Evolutionary conservation across 2,888 invertebrate genomes (phyloP), one percentile per base, ranked within the genome.

Genomic region (Agonopterix arenella): DNA sequence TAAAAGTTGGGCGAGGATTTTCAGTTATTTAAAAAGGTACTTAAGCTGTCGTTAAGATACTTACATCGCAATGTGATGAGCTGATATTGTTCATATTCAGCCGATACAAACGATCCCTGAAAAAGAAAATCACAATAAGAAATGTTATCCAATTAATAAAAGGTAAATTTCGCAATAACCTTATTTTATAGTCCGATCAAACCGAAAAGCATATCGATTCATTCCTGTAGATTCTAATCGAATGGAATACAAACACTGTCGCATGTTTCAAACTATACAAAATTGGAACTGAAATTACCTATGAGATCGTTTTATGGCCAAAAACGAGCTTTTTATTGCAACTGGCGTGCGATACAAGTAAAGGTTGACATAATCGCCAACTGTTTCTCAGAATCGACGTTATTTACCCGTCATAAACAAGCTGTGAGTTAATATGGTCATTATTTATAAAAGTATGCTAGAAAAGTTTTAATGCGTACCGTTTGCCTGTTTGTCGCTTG

Each of bases 71-170:
- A 77, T 93, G 93, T 58, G 95, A 94, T 72, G 94, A 93, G 82
- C 94, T 95, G 81, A 96, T 95, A 84, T 96, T 96, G 90, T 94
- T 94, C 83, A 96, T 91, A 82, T 95, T 95, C 71, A 96, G 91
- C 72, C 94, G 90, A 88, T 93, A 95, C 63, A 95, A 91, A 69
- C 94, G 94, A 82, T 95, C 95, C 95, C 95, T 95, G 93, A 45
- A 93, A 43, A 68, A 61, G 53, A 52, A 70, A 65, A 41, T n/a
- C 18, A 46, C 4, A 18, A 18, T 18, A 7, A 28, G 28, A 28
- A 28, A 28, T 28, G 5, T 28, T 28, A 28, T 28, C 28, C 28
- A 2, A 28, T 28, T 28, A 28, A 28, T 28, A 28, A 28, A 28
- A 28, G 28, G 28, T 28, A 4, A 5, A 28, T 28, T 28, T 28